Conservation (phyloP, 2,888 invertebrate genomes). For the Bugula neritina region DNA sequence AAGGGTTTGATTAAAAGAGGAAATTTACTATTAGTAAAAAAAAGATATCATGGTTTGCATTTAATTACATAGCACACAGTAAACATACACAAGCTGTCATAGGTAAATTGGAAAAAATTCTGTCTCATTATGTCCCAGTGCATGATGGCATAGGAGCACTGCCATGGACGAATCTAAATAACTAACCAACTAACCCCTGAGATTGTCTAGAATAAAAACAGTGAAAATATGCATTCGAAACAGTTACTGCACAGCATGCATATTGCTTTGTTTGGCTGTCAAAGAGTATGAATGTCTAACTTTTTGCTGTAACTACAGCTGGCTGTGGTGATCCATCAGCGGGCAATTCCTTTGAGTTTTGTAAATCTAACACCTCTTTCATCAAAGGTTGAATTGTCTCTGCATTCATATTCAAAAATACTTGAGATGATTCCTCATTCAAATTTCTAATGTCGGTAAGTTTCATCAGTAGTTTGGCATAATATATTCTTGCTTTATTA, state of each 20-base stretch:
- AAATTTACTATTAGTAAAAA: neutral
- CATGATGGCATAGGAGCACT: no score
- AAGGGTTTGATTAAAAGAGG: neutral
- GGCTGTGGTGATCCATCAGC: constrained; percentile 10
- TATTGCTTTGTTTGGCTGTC: neutral
- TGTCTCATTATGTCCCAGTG: neutral
- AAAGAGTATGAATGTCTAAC: neutral
- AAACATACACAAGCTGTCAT: neutral
- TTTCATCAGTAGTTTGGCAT: constrained; percentile 69
- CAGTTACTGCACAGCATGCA: constrained; percentile 22
- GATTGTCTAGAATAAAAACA: constrained; percentile 11
- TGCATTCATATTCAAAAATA: constrained; percentile 88
- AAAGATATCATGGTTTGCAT: neutral
- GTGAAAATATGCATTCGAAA: neutral
- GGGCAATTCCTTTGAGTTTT: neutral
- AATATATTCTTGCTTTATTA: constrained; percentile 42
- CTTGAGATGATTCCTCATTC: constrained; percentile 84
- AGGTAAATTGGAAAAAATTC: neutral
- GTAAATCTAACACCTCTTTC: constrained; percentile 88
- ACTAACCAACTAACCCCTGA: neutral
- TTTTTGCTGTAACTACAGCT: neutral
- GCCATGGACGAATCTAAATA: no score
- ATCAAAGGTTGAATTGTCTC: constrained; percentile 83
- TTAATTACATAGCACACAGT: neutral
- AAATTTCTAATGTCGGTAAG: constrained; percentile 82